A percentile compares a stretch with the other conserved stretches of the same genome.
phyloP scores from a whole-genome alignment of 1,140 invertebrate genomes.

The Drosophila biarmipes region DNA sequence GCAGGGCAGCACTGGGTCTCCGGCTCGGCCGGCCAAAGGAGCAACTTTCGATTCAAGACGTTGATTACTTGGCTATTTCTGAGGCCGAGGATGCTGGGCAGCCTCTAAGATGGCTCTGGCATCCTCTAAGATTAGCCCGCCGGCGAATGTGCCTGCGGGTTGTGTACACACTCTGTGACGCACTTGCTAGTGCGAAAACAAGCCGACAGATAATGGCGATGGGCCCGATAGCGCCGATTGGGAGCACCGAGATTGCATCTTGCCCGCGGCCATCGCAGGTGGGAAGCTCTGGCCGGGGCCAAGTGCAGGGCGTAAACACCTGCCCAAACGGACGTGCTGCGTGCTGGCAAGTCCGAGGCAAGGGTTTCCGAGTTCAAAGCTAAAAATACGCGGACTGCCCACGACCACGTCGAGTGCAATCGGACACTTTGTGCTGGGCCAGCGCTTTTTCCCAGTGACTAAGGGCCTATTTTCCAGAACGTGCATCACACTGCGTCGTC shows the following conservation, averaged over 20 bases:
- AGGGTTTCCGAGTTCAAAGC: slow-evolving; percentile 1
- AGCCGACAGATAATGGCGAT: slow-evolving; percentile 1
- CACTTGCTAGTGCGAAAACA: slow-evolving; percentile 1
- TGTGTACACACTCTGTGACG: slow-evolving; percentile 4
- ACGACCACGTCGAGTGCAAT: slow-evolving; percentile 25
- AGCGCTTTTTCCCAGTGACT: slow-evolving; percentile 14
- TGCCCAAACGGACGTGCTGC: background rate
- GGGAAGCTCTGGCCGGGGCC: background rate
- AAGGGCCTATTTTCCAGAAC: slow-evolving; percentile 6
- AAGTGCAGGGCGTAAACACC: background rate
- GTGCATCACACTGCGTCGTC: background rate
- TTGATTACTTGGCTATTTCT: slow-evolving; percentile 9
- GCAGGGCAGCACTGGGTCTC: background rate
- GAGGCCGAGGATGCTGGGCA: background rate
- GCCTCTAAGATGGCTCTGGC: background rate
- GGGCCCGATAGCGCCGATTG: no score
- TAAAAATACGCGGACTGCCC: slow-evolving; percentile 7
- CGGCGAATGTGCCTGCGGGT: background rate
- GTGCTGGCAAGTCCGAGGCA: background rate
- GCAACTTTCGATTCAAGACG: background rate
- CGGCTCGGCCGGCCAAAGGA: background rate
- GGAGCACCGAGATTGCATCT: background rate
- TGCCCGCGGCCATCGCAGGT: no score
- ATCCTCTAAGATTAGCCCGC: no score
- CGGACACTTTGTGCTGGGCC: background rate